Evolutionary conservation across 2,113 vertebrate genomes (phyloP).

Genomic region (Antechinus stuartii): DNA sequence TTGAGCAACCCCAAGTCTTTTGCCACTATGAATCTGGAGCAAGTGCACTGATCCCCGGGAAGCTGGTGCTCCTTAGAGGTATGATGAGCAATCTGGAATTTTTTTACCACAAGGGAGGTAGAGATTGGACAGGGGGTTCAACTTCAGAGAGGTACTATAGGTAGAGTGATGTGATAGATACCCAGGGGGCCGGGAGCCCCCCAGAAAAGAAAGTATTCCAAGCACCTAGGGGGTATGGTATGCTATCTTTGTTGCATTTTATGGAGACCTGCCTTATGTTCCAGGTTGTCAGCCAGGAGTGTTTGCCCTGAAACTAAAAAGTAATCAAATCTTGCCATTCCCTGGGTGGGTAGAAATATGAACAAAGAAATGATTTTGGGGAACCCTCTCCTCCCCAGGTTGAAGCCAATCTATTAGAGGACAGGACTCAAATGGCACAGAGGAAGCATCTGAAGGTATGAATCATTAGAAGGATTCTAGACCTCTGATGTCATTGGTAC

Average conservation of each 20-base stretch:
- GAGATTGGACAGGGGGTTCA: not conserved
- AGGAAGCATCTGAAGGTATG: no score
- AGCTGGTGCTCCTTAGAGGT: not conserved
- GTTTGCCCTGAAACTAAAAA: not conserved
- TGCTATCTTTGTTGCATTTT: not conserved
- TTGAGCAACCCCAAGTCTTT: not conserved
- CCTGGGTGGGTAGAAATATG: not conserved
- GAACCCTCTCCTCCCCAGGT: not conserved
- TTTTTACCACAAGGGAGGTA: not conserved
- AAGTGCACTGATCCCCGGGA: not conserved
- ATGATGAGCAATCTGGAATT: not conserved
- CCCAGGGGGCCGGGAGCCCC: not conserved
- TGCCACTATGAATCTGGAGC: not conserved
- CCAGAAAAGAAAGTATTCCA: not conserved
- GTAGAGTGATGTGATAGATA: not conserved
- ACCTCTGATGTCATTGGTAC: not conserved
- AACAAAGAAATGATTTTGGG: not conserved
- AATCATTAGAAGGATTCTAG: not conserved
- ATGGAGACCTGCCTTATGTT: not conserved
- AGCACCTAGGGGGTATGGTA: not conserved
- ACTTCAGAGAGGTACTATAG: not conserved
- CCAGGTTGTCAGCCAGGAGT: not conserved
- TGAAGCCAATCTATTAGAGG: not conserved
- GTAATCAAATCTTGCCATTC: not conserved
- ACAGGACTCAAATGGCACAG: not conserved